phyloP scores from a whole-genome alignment of 1,140 invertebrate species.

The Drosophila bocki region DNA sequence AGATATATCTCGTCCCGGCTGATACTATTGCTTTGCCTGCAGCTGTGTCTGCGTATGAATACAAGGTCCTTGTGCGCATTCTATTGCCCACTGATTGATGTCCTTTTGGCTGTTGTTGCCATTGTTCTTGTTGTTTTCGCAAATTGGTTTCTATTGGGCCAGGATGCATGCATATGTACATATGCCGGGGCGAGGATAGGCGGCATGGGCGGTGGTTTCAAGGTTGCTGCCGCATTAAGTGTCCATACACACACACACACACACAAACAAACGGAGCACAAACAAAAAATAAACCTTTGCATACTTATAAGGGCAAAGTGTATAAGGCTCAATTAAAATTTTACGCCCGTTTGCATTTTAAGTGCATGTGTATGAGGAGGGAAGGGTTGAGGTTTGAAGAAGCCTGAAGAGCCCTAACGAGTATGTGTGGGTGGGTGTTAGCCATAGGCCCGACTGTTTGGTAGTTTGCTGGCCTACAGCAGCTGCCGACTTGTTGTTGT shows the following conservation, averaged over 20 bases:
- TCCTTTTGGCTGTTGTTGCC: constrained; percentile 60
- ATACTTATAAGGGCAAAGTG: constrained; percentile 70
- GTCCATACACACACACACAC: constrained; percentile 13
- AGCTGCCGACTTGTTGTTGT: constrained; percentile 33
- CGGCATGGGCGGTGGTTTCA: constrained; percentile 44
- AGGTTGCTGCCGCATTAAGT: constrained; percentile 60
- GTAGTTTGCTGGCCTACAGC: constrained; percentile 40
- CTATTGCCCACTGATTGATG: constrained; percentile 64
- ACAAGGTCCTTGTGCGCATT: constrained; percentile 40
- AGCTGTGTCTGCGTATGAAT: constrained; percentile 1
- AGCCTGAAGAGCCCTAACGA: constrained; percentile 13
- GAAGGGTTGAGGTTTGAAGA: neutral
- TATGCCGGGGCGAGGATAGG: neutral
- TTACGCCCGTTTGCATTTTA: constrained; percentile 77
- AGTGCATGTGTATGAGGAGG: constrained; percentile 38
- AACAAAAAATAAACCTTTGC: constrained; percentile 62
- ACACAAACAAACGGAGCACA: neutral
- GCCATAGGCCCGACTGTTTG: constrained; percentile 29
- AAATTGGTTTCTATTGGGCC: constrained; percentile 52
- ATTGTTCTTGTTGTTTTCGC: constrained; percentile 51
- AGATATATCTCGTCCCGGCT: too few relatives aligned
- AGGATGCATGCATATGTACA: constrained; percentile 14
- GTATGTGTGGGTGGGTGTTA: constrained; percentile 19
- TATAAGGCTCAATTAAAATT: constrained; percentile 82
- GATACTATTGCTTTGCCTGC: neutral